Base-by-base conservation (phyloP, 1,140 invertebrate genomes). In the Drosophila virilis region DNA sequence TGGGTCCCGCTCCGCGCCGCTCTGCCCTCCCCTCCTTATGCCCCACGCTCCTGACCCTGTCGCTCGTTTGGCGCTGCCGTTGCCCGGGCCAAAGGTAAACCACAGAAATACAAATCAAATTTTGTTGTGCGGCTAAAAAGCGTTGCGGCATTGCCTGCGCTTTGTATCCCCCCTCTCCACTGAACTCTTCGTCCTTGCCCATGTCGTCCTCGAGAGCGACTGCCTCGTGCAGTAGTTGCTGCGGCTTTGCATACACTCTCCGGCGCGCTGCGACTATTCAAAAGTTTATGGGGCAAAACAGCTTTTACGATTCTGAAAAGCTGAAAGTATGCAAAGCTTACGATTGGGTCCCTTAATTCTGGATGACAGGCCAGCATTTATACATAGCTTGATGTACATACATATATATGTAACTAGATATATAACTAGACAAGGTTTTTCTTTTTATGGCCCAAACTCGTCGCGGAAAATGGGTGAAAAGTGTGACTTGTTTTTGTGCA, bases 81-180 rank as follows among this genome's bases (percentile, higher is more conserved):
- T 46, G 70, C 70, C 43, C 50, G 80, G 78, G 80, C 80, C 77
- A 89, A 89, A 90, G 85, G 85, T 89, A 85, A 90, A 74, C 85
- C 85, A 89, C 85, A 89, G 85, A 89, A 89, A 89, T 89, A 89
- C 85, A 89, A 89, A 89, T 89, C 85, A 89, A 89, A 89, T 89
- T 89, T 89, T 90, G 84, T 80, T 89, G 84, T 89, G 84, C 80
- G 84, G 80, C 84, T 79, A 80, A 84, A 84, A 84, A 84, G 77
- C 82, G 78, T 86, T 83, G 77, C 77, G 62, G 64, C 43, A 51
- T 54, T 52, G 54, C 58, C 57, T 52, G 45, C 61, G 10, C 33
- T 12, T 5, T 57, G 12, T 28, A 3, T 7, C 33, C 57, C 43
- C 17, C 2, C 43, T 9, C 6, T 17, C 17, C 17, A 0, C 22